A percentile compares a stretch with the other conserved stretches of the same genome.
Evolutionary conservation across 2,113 vertebrate genomes (phyloP).

Genomic region (Tachuris rubrigastra): DNA sequence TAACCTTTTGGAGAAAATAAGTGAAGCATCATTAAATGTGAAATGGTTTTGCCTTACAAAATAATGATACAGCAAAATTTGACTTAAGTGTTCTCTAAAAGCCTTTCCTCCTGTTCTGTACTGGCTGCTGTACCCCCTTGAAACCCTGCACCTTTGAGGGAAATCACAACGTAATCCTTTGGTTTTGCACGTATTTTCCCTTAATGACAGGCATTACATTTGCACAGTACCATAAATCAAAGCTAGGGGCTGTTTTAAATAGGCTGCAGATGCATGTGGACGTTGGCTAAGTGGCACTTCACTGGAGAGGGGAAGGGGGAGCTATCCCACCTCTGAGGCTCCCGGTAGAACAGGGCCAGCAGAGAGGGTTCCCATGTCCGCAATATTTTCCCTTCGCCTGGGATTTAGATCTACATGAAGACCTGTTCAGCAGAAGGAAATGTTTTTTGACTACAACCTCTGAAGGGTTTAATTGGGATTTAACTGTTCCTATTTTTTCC

Average conservation of each 20-base stretch:
- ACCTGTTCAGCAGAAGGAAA: not conserved
- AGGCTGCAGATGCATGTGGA: slow-evolving; percentile 62
- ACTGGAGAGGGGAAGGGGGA: not conserved
- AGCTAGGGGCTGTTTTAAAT: slow-evolving; percentile 53
- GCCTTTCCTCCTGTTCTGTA: not conserved
- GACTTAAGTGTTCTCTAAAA: not conserved
- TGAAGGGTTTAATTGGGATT: slow-evolving; percentile 50
- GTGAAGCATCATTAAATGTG: not conserved
- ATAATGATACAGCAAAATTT: not conserved
- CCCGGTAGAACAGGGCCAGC: not conserved
- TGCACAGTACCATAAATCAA: slow-evolving; percentile 73
- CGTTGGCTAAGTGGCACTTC: slow-evolving; percentile 50
- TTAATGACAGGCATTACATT: slow-evolving; percentile 67
- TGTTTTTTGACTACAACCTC: not conserved
- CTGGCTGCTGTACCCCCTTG: not conserved
- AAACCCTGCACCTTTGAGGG: slow-evolving; percentile 1
- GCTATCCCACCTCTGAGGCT: not conserved
- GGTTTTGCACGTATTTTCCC: slow-evolving; percentile 48
- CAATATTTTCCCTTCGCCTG: not conserved
- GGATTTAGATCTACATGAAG: not conserved
- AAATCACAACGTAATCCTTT: slow-evolving; percentile 62
- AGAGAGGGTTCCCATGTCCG: not conserved
- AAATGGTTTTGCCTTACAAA: not conserved
- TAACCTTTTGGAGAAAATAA: not conserved
- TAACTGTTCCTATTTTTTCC: slow-evolving; percentile 28